Evolutionary conservation across 2,797 vertebrate genomes (phyloP), one percentile per base, ranked within the genome.

Genomic region (Lophius americanus): DNA sequence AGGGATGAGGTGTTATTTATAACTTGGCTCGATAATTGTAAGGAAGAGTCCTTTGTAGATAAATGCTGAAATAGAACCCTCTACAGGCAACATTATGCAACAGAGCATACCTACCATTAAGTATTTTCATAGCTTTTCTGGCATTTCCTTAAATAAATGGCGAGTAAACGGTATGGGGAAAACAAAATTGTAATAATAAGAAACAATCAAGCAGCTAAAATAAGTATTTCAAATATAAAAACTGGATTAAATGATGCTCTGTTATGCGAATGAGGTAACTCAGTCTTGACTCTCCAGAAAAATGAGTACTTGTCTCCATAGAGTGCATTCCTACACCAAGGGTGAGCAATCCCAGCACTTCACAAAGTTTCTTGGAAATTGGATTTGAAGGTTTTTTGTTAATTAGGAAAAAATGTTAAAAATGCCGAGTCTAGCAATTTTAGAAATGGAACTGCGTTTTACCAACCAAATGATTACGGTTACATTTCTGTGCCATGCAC

Each of bases 1-100:
- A 9, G 60, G 61, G 75, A 62, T 41, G 9, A 14, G 51, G 41
- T 8, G 11, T 60, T n/a, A 64, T 51, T 67, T 83, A 63, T 70
- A 70, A 43, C 63, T 68, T 36, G 33, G 59, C 68, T 52, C 49
- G 9, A 65, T 76, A 75, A 85, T 69, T 78, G 46, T 48, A 50
- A 57, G 23, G 37, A 51, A 57, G 64, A 46, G 44, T 51, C 36
- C 38, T 49, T 48, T 10, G 50, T 41, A 48, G 23, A 62, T 12
- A 51, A 58, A 64, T 33, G 12, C 33, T 47, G 47, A 69, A 61
- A 54, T 11, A 42, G 2, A 73, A 52, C 62, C 52, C 35, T 32
- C 35, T 9, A 23, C 63, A 41, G 6, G 53, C 6, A 33, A 32
- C 49, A 51, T 8, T 46, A 43, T 67, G 33, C 44, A 23, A 23